Conservation (phyloP, 2,113 vertebrate genomes). For the Mesocricetus auratus region DNA sequence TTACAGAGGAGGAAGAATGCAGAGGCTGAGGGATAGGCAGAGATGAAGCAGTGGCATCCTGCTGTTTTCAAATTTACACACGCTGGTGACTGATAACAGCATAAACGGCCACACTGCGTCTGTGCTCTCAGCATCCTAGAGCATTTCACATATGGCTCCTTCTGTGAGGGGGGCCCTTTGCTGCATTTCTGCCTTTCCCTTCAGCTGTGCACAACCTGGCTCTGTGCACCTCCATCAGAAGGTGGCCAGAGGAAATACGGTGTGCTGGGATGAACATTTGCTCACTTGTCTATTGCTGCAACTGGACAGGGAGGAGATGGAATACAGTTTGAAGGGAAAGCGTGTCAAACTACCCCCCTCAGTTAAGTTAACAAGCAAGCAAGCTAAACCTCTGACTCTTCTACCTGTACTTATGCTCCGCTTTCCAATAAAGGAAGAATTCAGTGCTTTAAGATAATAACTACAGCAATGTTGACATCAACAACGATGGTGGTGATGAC, state of each 20-base stretch:
- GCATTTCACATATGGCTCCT: constrained; percentile 14
- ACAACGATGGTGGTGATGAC: background rate
- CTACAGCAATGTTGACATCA: background rate
- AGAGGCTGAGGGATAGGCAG: background rate
- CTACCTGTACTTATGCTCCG: background rate
- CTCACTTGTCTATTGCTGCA: constrained; percentile 54
- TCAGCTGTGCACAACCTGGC: constrained; percentile 19
- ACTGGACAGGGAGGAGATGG: background rate
- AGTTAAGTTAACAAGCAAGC: constrained; percentile 4
- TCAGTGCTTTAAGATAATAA: background rate
- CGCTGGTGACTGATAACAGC: background rate
- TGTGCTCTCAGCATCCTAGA: constrained; percentile 46
- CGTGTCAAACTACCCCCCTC: background rate
- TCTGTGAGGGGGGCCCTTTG: constrained; percentile 12
- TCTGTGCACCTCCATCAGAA: constrained; percentile 55
- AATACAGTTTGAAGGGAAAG: constrained; percentile 17
- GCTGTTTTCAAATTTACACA: constrained; percentile 56
- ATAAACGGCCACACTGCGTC: background rate
- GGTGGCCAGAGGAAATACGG: constrained; percentile 52
- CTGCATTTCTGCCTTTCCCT: constrained; percentile 10
- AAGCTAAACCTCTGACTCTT: background rate
- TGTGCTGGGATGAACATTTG: constrained; percentile 37
- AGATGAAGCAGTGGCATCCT: background rate
- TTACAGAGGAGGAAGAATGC: background rate
- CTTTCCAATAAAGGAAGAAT: constrained; percentile 14